Conservation (phyloP, 1,140 invertebrate genomes). For the Gonioctena quinquepunctata region DNA sequence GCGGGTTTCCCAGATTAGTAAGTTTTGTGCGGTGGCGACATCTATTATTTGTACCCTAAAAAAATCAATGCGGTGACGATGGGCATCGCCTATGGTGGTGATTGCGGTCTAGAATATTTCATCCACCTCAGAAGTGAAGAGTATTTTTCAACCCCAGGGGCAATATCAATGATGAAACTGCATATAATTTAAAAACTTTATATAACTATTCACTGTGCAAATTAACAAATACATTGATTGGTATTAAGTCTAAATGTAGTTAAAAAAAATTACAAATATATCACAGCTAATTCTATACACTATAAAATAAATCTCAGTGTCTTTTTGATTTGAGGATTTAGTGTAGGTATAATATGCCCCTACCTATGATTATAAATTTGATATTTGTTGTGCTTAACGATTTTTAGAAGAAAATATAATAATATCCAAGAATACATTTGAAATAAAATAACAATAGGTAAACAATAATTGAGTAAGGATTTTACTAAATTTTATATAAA, state of each 20-base stretch:
- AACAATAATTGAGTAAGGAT: background rate
- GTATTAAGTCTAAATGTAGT: slow-evolving; percentile 5
- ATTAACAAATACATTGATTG: slow-evolving; percentile 26
- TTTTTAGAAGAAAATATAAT: background rate
- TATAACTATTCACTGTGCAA: slow-evolving; percentile 21
- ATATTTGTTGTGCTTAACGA: background rate
- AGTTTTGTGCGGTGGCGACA: too few relatives aligned
- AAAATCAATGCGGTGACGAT: too few relatives aligned
- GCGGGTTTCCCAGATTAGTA: too few relatives aligned
- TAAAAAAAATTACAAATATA: slow-evolving; percentile 11
- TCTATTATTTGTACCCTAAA: too few relatives aligned
- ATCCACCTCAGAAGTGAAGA: too few relatives aligned
- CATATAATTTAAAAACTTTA: background rate
- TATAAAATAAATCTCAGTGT: slow-evolving; percentile 8
- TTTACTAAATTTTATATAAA: background rate
- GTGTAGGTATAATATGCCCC: background rate
- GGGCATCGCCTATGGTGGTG: too few relatives aligned
- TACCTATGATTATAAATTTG: background rate
- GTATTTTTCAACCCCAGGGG: too few relatives aligned
- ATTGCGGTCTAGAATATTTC: too few relatives aligned
- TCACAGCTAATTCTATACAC: slow-evolving; percentile 34
- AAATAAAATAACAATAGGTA: slow-evolving; percentile 10
- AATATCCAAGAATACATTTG: background rate
- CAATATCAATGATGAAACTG: background rate
- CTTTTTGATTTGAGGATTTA: slow-evolving; percentile 16